phyloP scores from a whole-genome alignment of 2,888 invertebrate species.

The Spilarctia lutea region DNA sequence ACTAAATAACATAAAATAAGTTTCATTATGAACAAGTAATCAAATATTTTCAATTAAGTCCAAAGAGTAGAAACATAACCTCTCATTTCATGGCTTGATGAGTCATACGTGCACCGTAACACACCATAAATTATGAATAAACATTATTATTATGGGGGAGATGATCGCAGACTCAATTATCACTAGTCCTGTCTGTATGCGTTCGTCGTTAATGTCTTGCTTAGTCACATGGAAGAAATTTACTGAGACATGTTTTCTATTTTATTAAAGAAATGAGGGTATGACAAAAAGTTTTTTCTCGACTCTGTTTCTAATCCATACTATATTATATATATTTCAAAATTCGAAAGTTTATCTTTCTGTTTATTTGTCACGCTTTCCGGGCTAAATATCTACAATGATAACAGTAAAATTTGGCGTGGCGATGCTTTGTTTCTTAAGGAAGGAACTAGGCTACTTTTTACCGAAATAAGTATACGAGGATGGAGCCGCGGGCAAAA shows the following conservation, averaged over 20 bases:
- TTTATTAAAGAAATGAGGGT: neutral
- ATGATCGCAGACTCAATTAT: constrained; percentile 55
- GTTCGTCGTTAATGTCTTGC: constrained; percentile 24
- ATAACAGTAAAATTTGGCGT: no score
- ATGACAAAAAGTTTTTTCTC: neutral
- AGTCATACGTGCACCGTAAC: constrained; percentile 58
- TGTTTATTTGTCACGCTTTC: no score
- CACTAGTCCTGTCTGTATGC: constrained; percentile 37
- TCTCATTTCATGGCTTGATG: constrained; percentile 53
- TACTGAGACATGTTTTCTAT: neutral
- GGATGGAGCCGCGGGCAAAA: no score
- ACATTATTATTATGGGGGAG: constrained; percentile 68
- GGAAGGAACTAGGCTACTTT: no score
- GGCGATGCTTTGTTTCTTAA: no score
- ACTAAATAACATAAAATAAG: no score
- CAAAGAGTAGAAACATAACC: constrained; percentile 26
- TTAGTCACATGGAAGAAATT: constrained; percentile 37
- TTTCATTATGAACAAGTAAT: neutral
- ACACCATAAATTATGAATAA: constrained; percentile 74
- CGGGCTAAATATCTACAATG: no score
- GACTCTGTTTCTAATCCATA: neutral
- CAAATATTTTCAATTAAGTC: neutral
- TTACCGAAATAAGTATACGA: no score
- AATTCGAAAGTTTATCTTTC: no score
- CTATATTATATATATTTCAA: no score